A percentile compares a stretch with the other conserved stretches of the same genome.
Evolutionary conservation across 1,140 invertebrate species (phyloP).

Genomic region (Holotrichia oblita): DNA sequence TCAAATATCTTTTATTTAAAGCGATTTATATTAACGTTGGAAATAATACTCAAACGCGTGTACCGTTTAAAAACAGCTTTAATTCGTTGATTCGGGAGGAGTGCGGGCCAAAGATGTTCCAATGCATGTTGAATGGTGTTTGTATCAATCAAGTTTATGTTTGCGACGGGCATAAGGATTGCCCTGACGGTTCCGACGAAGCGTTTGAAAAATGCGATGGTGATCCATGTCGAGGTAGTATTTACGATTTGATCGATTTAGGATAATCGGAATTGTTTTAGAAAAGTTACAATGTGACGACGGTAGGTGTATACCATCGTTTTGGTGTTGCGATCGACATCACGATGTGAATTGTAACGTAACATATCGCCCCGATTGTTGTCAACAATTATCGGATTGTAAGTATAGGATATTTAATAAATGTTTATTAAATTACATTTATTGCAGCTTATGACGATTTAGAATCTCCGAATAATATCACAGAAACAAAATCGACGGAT

Average conservation of each 20-base stretch:
- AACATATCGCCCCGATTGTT: slow-evolving; percentile 58
- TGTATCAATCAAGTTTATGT: slow-evolving; percentile 71
- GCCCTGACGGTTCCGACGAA: slow-evolving; percentile 68
- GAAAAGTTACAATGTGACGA: slow-evolving; percentile 61
- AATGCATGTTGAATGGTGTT: slow-evolving; percentile 58
- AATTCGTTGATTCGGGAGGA: neutral
- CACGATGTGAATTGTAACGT: slow-evolving; percentile 62
- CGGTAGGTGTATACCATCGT: slow-evolving; percentile 64
- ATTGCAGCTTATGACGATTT: slow-evolving; percentile 56
- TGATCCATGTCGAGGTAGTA: slow-evolving; percentile 63
- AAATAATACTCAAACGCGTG: neutral
- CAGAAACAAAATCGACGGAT: slow-evolving; percentile 49
- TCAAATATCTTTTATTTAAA: slow-evolving; percentile 55
- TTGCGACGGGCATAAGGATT: slow-evolving; percentile 74
- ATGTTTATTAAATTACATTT: neutral
- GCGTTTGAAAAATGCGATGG: slow-evolving; percentile 61
- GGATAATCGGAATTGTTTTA: no score
- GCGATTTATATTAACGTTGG: slow-evolving; percentile 50
- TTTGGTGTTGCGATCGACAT: slow-evolving; percentile 65
- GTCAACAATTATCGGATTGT: slow-evolving; percentile 54
- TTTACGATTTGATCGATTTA: no score
- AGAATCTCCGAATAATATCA: slow-evolving; percentile 50
- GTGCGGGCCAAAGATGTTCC: slow-evolving; percentile 57
- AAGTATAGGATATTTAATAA: no score
- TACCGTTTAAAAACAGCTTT: neutral